phyloP scores from a whole-genome alignment of 2,888 invertebrate genomes.

The Seira sanloemensis region DNA sequence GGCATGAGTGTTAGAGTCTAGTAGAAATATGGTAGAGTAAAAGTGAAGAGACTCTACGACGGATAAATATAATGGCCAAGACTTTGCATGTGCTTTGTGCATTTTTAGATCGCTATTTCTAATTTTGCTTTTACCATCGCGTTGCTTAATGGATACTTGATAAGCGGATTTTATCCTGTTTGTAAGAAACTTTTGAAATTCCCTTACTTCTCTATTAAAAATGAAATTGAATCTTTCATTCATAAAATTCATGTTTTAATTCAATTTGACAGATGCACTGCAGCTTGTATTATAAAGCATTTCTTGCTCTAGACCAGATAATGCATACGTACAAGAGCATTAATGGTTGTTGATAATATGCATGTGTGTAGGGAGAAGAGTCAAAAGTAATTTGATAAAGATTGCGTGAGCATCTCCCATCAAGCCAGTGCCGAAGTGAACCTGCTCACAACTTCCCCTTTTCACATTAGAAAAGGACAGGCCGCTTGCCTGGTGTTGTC shows the following conservation, averaged over 20 bases:
- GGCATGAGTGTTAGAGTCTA: constrained; percentile 1
- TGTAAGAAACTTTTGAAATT: no score
- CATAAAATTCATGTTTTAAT: constrained; percentile 38
- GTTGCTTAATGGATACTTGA: no score
- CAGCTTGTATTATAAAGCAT: constrained; percentile 13
- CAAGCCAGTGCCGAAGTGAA: constrained; percentile 29
- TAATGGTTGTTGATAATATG: constrained; percentile 24
- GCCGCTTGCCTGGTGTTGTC: constrained; percentile 48
- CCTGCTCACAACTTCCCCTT: neutral
- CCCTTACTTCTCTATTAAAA: no score
- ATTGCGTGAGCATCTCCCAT: constrained; percentile 71
- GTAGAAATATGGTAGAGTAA: no score
- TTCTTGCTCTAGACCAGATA: neutral
- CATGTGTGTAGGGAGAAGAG: constrained; percentile 36
- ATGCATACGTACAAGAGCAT: neutral
- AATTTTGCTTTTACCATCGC: no score
- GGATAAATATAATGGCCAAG: no score
- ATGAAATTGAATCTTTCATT: constrained; percentile 39
- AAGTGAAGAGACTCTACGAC: no score
- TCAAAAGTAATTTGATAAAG: constrained; percentile 72
- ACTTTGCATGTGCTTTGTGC: no score
- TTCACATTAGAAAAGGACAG: constrained; percentile 11
- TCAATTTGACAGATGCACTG: constrained; percentile 57
- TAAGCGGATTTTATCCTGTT: no score
- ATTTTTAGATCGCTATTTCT: no score